Percentiles rank a stretch among this genome's conserved stretches.
Evolutionary conservation across 2,113 vertebrate species (phyloP).

Genomic region (Notarius lentiginosus): DNA sequence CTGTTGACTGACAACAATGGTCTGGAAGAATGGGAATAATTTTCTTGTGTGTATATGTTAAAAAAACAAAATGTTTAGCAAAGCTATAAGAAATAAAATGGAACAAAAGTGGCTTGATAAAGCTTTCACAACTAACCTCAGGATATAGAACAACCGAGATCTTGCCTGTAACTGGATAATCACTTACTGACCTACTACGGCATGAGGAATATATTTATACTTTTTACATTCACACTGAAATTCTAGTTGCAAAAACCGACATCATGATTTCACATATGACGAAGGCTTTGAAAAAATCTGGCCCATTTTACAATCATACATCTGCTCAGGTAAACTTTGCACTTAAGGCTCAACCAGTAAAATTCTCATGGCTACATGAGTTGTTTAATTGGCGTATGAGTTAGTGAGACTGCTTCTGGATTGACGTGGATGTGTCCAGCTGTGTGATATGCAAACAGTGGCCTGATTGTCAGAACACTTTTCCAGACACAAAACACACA

Average conservation of each 20-base stretch:
- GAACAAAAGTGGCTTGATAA: background rate
- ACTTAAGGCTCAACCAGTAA: constrained; percentile 4
- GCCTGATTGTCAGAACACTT: constrained; percentile 67
- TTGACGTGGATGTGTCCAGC: constrained; percentile 61
- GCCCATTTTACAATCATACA: background rate
- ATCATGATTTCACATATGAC: background rate
- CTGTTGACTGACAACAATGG: background rate
- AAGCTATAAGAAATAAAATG: background rate
- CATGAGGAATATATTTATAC: background rate
- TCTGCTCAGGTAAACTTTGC: constrained; percentile 20
- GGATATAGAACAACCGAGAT: background rate
- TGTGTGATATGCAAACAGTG: constrained; percentile 70
- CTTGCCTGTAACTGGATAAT: background rate
- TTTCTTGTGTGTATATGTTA: background rate
- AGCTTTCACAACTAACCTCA: background rate
- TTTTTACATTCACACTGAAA: background rate
- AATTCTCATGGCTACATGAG: background rate
- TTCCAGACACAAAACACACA: background rate
- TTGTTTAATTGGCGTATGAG: constrained; percentile 31
- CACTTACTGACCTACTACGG: background rate
- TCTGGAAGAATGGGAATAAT: background rate
- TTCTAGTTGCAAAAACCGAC: background rate
- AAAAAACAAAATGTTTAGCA: background rate
- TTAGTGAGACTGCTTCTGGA: constrained; percentile 26
- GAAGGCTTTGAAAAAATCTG: background rate